Evolutionary conservation across 2,888 invertebrate genomes (phyloP).

Genomic region (Hyposoter dolosus): DNA sequence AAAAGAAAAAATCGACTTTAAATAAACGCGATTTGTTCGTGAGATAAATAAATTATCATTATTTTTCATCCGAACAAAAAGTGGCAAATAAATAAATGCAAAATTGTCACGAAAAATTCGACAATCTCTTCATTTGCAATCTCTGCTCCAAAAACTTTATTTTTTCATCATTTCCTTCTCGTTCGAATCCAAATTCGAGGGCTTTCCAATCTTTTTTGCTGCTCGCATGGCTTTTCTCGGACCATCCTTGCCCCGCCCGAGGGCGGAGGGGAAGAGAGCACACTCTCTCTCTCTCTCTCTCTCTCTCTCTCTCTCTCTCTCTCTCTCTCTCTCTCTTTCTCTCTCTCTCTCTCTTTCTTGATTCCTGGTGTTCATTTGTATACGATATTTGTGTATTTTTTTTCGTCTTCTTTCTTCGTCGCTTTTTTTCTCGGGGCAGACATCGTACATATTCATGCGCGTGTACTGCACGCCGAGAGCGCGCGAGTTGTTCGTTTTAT

Average conservation of each 20-base stretch:
- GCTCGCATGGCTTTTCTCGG: slow-evolving; percentile 31
- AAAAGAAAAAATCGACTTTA: background rate
- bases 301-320: slow-evolving; percentile 27
- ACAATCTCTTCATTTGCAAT: background rate
- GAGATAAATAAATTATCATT: background rate
- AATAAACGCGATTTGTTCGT: background rate
- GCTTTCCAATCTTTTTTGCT: slow-evolving; percentile 10
- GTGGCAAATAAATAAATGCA: background rate
- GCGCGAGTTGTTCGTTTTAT: slow-evolving; percentile 59
- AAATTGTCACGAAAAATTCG: background rate
- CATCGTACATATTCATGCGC: slow-evolving; percentile 83
- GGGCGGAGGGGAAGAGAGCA: too few relatives aligned
- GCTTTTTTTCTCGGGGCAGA: slow-evolving; percentile 76
- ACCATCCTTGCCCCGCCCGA: slow-evolving; percentile 29
- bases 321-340: slow-evolving; percentile 25
- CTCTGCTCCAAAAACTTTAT: background rate
- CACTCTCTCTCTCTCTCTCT: slow-evolving; percentile 17
- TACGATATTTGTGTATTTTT: slow-evolving; percentile 41
- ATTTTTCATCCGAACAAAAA: background rate
- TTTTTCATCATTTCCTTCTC: slow-evolving; percentile 9
- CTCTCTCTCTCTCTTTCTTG: slow-evolving; percentile 24
- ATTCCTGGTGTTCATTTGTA: slow-evolving; percentile 25
- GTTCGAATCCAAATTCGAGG: background rate
- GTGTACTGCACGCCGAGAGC: slow-evolving; percentile 79
- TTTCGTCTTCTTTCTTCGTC: slow-evolving; percentile 65